Percentiles rank a stretch among this genome's conserved stretches.
Evolutionary conservation across 2,888 invertebrate genomes (phyloP).

Genomic region (Lithophane ornitopus): DNA sequence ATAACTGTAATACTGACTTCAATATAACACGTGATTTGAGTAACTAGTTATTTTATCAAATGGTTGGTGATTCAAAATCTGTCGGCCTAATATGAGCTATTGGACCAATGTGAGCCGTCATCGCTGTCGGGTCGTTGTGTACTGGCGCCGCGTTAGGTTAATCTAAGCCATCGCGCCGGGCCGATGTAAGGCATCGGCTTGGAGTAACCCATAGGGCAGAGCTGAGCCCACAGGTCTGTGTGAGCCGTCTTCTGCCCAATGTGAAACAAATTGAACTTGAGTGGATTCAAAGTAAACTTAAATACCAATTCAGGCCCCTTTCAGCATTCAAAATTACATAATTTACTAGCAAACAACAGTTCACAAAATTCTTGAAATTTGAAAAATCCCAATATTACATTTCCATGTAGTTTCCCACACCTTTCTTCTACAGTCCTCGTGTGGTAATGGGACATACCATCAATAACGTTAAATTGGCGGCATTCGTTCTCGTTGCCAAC

Average conservation of each 20-base stretch:
- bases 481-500: slow-evolving; percentile 45
- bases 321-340: background rate
- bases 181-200: background rate
- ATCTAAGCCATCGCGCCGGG: background rate
- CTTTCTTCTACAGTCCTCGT: background rate
- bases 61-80: no score
- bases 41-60: no score
- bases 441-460: slow-evolving; percentile 26
- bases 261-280: background rate
- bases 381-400: no score
- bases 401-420: background rate
- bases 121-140: no score
- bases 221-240: no score
- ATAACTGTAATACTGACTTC: no score
- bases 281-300: background rate
- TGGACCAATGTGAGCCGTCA: no score
- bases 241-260: background rate
- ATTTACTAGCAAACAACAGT: background rate
- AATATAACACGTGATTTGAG: no score
- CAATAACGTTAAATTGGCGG: slow-evolving; percentile 39
- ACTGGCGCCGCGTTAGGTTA: no score
- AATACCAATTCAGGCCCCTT: background rate
- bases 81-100: background rate
- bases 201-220: background rate
- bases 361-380: background rate